Percentiles rank a stretch among this genome's conserved stretches.
Conservation (phyloP, 2,113 vertebrate genomes). For the Nycticorax nycticorax region DNA sequence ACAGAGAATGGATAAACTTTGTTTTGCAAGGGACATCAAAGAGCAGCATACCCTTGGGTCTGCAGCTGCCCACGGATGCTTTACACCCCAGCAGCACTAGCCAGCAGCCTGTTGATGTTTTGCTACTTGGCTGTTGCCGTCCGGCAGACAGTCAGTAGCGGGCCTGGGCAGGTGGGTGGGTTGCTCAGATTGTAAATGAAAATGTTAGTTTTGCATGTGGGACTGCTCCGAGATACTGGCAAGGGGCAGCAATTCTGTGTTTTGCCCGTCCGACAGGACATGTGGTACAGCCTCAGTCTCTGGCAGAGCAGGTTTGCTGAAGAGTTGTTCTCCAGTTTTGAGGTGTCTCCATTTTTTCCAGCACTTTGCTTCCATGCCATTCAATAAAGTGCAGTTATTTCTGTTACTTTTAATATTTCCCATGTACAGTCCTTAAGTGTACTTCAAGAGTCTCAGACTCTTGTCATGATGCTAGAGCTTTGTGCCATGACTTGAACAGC, state of each 20-base stretch:
- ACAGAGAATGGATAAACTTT: not conserved
- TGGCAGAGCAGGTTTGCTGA: not conserved
- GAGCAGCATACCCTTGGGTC: not conserved
- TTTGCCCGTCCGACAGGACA: not conserved
- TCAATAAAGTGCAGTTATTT: not conserved
- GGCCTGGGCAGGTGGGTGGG: not conserved
- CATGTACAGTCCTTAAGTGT: fast-evolving
- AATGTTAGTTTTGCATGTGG: not conserved
- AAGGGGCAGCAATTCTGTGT: not conserved
- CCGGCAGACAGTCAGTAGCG: fast-evolving
- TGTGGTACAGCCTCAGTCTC: not conserved
- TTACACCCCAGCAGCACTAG: not conserved
- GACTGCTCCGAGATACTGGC: not conserved
- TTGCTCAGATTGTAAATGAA: not conserved
- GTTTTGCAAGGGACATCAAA: not conserved
- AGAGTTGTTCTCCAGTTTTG: not conserved
- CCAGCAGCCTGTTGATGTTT: not conserved
- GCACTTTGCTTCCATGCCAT: not conserved
- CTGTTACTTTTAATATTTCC: not conserved
- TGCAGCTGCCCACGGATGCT: not conserved
- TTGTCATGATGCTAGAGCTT: not conserved
- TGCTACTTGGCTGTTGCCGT: not conserved
- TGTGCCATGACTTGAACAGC: not conserved
- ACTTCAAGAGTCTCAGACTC: not conserved
- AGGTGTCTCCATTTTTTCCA: not conserved